Evolutionary conservation across 2,797 vertebrate genomes (phyloP), one percentile per base, ranked within the genome.

Genomic region (Danio choprae): DNA sequence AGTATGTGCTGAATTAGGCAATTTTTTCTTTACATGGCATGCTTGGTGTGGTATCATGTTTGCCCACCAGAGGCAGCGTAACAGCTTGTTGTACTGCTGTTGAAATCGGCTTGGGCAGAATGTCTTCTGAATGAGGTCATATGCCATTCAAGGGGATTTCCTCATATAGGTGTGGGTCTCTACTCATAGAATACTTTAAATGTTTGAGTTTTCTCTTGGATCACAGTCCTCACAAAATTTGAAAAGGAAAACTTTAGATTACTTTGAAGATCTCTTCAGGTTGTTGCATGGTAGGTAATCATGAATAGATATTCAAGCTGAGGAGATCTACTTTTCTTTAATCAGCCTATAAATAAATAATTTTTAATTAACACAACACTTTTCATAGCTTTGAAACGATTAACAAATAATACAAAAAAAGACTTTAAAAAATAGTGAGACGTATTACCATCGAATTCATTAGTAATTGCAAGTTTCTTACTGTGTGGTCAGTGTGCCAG

Each of bases 111-210:
- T 89, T 91, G 84, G 77, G 83, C 81, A 82, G 71, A 87, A 91
- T 91, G 89, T 88, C 87, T 92, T 74, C 80, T 83, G 81, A 77
- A 85, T 93, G 91, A 93, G 86, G 83, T 92, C 90, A 92, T 92
- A 43, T 89, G 85, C 88, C 88, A 89, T 90, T 90, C 22, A 60
- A 80, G 89, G 86, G 87, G 87, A 89, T 91, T 91, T 92, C 87
- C 88, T 92, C 89, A 90, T 87, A 68, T 87, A 91, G 89, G 90
- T 92, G 91, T 92, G 87, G 90, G 84, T 87, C 73, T 15, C 82
- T 64, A 43, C 71, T 77, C 56, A 43, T 59, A 81, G 74, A 81
- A 65, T 43, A 20, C n/a, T 22, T 46, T 58, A 43, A 1, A 64
- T 29, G 59, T 41, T 15, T 63, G 15, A 51, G 77, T 80, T 81